Evolutionary conservation across 2,797 vertebrate species (phyloP).

Genomic region (Sparus aurata): DNA sequence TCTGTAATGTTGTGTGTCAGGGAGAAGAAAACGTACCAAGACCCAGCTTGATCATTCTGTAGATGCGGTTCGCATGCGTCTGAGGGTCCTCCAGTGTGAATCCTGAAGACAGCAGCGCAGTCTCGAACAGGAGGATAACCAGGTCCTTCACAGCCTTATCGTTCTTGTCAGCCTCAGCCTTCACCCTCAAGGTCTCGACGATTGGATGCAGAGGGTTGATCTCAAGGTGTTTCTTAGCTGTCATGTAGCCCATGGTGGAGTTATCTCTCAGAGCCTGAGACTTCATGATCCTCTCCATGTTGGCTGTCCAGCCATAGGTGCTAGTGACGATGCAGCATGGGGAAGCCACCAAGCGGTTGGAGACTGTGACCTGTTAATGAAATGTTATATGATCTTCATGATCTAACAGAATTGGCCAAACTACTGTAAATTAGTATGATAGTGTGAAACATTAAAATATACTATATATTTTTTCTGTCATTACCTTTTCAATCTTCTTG

Average conservation of each 20-base stretch:
- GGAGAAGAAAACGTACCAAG: constrained; percentile 85
- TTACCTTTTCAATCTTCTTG: constrained; percentile 97
- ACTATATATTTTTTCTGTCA: neutral
- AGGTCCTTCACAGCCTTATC: constrained; percentile 98
- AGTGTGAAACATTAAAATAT: neutral
- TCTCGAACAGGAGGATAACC: constrained; percentile 95
- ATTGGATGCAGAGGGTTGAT: constrained; percentile 96
- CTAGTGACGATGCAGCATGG: constrained; percentile 97
- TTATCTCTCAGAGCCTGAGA: constrained; percentile 95
- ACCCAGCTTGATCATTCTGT: constrained; percentile 98
- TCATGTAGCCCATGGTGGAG: constrained; percentile 99
- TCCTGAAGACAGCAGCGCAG: constrained; percentile 93
- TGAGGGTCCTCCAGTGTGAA: constrained; percentile 97
- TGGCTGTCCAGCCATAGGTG: constrained; percentile 96
- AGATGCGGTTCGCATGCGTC: constrained; percentile 96
- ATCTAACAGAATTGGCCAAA: neutral
- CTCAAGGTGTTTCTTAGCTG: constrained; percentile 97
- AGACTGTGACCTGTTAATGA: constrained; percentile 86
- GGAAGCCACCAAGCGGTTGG: constrained; percentile 94
- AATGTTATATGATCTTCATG: constrained; percentile 1
- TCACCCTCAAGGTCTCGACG: constrained; percentile 93
- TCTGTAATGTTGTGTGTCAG: neutral
- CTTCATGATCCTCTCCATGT: constrained; percentile 99
- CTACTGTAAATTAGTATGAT: neutral
- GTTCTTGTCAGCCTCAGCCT: constrained; percentile 97